Evolutionary conservation across 1,140 invertebrate genomes (phyloP).

Genomic region (Meloidogyne hapla): DNA sequence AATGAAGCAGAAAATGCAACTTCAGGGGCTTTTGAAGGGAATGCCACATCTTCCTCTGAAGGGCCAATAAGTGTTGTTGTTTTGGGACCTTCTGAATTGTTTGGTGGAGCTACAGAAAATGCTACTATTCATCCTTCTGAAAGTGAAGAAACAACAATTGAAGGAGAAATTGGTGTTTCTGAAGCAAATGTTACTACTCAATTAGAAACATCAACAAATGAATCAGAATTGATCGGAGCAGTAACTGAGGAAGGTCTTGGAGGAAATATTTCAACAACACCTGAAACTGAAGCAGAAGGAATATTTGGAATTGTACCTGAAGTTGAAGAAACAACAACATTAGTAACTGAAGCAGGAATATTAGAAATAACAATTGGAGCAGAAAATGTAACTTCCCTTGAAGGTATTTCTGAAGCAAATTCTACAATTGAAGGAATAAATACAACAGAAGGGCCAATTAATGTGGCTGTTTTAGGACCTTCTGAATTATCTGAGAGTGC

Average conservation of each 20-base stretch:
- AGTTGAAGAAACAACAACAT: too few relatives aligned
- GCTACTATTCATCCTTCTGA: neutral
- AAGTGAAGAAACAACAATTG: neutral
- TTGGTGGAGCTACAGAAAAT: neutral
- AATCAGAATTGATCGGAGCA: neutral
- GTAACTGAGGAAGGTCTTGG: neutral
- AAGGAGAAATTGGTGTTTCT: neutral
- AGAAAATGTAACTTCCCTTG: too few relatives aligned
- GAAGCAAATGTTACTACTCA: neutral
- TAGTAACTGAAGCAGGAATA: too few relatives aligned
- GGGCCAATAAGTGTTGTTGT: neutral
- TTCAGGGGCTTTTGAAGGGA: neutral
- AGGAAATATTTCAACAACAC: neutral
- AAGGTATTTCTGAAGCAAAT: constrained; percentile 29
- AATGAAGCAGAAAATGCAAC: neutral
- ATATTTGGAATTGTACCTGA: constrained; percentile 43
- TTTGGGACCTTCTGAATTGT: neutral
- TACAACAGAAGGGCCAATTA: constrained; percentile 20
- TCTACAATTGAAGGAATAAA: constrained; percentile 22
- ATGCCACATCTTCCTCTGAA: neutral
- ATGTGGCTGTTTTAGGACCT: neutral
- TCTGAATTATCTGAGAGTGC: neutral
- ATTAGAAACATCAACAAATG: constrained; percentile 11
- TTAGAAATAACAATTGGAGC: neutral
- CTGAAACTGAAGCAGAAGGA: constrained; percentile 6